phyloP scores from a whole-genome alignment of 2,888 invertebrate species.

The Euzophera pinguis region DNA sequence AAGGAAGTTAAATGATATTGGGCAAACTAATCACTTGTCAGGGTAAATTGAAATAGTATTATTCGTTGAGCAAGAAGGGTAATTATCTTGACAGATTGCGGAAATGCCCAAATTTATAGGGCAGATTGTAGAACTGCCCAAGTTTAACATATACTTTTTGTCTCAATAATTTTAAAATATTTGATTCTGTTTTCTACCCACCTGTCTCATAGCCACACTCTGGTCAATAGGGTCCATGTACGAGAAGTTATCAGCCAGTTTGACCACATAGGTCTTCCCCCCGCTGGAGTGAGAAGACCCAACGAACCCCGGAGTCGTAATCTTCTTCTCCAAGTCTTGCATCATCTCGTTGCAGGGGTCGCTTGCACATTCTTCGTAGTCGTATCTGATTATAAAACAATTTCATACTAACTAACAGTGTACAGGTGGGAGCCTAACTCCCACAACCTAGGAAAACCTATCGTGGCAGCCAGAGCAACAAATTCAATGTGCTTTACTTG shows the following conservation, averaged over 20 bases:
- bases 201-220: constrained; percentile 93
- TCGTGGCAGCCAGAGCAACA: no score
- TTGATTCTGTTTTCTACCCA: no score
- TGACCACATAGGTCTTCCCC: constrained; percentile 87
- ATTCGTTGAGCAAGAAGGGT: no score
- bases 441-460: no score
- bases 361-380: constrained; percentile 97
- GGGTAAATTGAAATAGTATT: no score
- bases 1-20: no score
- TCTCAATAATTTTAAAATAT: no score
- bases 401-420: not conserved
- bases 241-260: constrained; percentile 94
- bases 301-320: constrained; percentile 81
- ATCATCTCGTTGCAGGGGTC: constrained; percentile 95
- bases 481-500: no score
- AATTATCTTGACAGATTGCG: no score
- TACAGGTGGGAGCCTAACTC: not conserved
- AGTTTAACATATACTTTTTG: not conserved
- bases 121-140: no score
- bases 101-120: no score
- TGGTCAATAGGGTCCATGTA: constrained; percentile 98
- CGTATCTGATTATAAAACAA: constrained; percentile 83
- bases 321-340: constrained; percentile 84
- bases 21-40: no score
- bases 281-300: constrained; percentile 79